Percentiles rank a stretch among this genome's conserved stretches.
Evolutionary conservation across 2,888 invertebrate genomes (phyloP).

Genomic region (Ectemnius lituratus): DNA sequence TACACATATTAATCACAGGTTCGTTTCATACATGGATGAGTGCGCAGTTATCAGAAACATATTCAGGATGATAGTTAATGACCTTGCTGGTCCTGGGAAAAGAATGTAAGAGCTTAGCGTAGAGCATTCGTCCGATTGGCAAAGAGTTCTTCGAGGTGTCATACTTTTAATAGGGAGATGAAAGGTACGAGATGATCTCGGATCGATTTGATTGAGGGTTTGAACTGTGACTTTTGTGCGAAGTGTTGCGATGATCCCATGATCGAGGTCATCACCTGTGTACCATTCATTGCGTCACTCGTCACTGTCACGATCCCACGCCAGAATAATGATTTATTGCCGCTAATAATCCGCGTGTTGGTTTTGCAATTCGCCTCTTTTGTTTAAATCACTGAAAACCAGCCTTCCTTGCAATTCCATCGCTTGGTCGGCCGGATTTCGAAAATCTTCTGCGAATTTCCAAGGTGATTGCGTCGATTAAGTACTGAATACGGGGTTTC

Average conservation of each 20-base stretch:
- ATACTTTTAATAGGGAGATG: neutral
- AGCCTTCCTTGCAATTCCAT: no score
- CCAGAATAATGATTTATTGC: constrained; percentile 1
- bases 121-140: neutral
- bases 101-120: no score
- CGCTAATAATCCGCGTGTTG: neutral
- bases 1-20: no score
- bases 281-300: neutral
- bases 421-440: no score
- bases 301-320: neutral
- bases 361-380: neutral
- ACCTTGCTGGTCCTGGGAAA: no score
- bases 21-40: no score
- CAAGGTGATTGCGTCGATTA: no score
- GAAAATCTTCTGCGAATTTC: no score
- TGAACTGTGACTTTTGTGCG: constrained; percentile 8
- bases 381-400: neutral
- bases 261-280: neutral
- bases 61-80: no score
- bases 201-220: constrained; percentile 9
- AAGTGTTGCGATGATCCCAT: neutral
- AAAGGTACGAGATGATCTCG: neutral
- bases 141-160: neutral
- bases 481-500: neutral
- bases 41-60: no score